Conservation (phyloP, 1,140 invertebrate species). For the Propsilocerus akamusi region DNA sequence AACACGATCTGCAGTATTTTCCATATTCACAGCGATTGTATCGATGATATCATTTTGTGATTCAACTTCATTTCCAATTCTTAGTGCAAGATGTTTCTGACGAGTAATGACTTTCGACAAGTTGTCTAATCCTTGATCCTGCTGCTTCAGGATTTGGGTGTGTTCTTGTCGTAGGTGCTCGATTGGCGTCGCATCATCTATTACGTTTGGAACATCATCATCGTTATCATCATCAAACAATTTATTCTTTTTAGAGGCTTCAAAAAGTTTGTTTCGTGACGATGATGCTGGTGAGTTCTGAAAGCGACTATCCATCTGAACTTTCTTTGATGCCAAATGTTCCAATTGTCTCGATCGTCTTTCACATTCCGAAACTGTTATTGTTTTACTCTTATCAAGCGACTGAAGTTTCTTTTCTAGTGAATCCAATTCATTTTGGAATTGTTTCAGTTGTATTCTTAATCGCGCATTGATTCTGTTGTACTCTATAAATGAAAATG, state of each 20-base stretch:
- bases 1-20: conserved; percentile 44
- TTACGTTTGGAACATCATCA: conserved; percentile 8
- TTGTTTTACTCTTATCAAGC: conserved; percentile 23
- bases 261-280: conserved; percentile 4
- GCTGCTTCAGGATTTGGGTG: conserved; percentile 33
- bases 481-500: conserved; percentile 19
- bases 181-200: conserved; percentile 5
- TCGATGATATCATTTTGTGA: conserved; percentile 66
- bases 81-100: conserved; percentile 57
- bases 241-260: background rate
- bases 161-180: conserved; percentile 18
- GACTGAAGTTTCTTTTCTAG: conserved; percentile 34
- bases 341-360: conserved; percentile 36
- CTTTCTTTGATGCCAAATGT: conserved; percentile 31
- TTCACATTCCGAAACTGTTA: conserved; percentile 39
- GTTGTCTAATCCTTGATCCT: conserved; percentile 57
- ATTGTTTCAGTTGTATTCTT: conserved; percentile 39
- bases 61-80: conserved; percentile 57
- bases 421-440: conserved; percentile 34
- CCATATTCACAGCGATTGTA: conserved; percentile 55
- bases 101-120: conserved; percentile 54
- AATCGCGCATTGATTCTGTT: conserved; percentile 35
- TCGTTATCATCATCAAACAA: conserved; percentile 5
- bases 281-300: conserved; percentile 8
- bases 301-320: conserved; percentile 29